These are phyloP conservation scores for Cottoperca gobio DNA, from an alignment of 2,797 vertebrate genomes.

Conservation along the genomic window DNA sequence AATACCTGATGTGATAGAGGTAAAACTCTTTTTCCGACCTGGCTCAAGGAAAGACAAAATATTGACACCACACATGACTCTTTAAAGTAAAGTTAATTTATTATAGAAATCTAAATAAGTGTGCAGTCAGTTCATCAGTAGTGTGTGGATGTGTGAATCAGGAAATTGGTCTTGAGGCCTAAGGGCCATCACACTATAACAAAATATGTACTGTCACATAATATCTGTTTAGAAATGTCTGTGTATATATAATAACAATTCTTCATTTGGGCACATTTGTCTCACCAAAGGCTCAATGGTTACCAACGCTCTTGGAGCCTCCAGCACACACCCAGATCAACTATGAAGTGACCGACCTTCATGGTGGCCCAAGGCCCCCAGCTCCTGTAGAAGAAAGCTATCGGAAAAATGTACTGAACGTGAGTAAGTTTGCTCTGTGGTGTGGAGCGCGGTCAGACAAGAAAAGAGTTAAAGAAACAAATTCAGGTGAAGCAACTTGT, in stretches of 20 bases:
- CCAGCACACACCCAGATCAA: slow-evolving; percentile 89
- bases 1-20: slow-evolving; percentile 88
- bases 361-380: slow-evolving; percentile 88
- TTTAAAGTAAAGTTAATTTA: too few species aligned
- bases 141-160: too few species aligned
- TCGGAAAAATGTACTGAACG: slow-evolving; percentile 75
- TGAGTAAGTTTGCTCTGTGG: slow-evolving; percentile 71
- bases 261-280: slow-evolving; percentile 19
- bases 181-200: too few species aligned
- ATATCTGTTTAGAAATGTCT: too few species aligned
- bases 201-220: not conserved
- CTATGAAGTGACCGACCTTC: slow-evolving; percentile 89
- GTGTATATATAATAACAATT: not conserved
- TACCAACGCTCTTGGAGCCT: slow-evolving; percentile 84
- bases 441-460: not conserved
- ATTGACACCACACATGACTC: too few species aligned
- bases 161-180: too few species aligned
- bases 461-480: not conserved
- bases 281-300: slow-evolving; percentile 89
- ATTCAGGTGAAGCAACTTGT: not conserved
- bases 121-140: too few species aligned
- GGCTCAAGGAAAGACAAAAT: too few species aligned
- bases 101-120: too few species aligned
- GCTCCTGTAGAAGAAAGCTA: slow-evolving; percentile 88
- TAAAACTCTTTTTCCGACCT: slow-evolving; percentile 69